These are phyloP conservation scores for Drosophila aff. DNA, from an alignment of 1,140 invertebrate genomes.

Conservation along the genomic window DNA sequence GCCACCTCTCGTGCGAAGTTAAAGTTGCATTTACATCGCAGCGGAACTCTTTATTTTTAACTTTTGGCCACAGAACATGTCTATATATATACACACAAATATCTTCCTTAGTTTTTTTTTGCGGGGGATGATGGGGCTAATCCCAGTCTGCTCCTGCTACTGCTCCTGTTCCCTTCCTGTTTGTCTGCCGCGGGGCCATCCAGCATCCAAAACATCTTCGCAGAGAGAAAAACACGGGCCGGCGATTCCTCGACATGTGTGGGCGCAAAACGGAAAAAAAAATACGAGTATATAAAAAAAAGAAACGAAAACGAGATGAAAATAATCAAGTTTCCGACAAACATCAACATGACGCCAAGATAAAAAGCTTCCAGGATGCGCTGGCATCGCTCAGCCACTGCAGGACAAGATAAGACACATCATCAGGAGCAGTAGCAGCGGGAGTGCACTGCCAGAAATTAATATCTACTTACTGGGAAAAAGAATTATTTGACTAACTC, in stretches of 20 bases:
- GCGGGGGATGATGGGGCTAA: constrained; percentile 46
- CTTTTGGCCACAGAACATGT: constrained; percentile 38
- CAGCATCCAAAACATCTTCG: constrained; percentile 71
- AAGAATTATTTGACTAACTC: too few species aligned
- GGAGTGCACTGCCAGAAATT: constrained; percentile 13
- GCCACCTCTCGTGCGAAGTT: constrained; percentile 41
- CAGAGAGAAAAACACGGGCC: constrained; percentile 13
- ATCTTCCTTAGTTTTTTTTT: constrained; percentile 17
- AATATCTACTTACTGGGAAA: not conserved
- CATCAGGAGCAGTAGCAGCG: constrained; percentile 36
- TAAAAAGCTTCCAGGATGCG: constrained; percentile 80
- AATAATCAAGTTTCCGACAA: constrained; percentile 84
- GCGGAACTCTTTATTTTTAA: constrained; percentile 55
- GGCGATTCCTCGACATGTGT: constrained; percentile 63
- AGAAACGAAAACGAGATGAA: constrained; percentile 57
- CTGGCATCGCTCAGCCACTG: constrained; percentile 61
- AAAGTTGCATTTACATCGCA: constrained; percentile 75
- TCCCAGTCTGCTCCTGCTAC: constrained; percentile 41
- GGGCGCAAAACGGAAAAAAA: constrained; percentile 23
- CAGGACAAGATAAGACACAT: constrained; percentile 81
- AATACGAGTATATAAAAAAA: constrained; percentile 15
- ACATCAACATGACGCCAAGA: constrained; percentile 83
- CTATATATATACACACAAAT: constrained; percentile 15
- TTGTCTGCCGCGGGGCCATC: constrained; percentile 69
- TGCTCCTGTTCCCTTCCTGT: constrained; percentile 34